Conservation (phyloP, 2,113 vertebrate species). For the Rhynchomys soricoides region DNA sequence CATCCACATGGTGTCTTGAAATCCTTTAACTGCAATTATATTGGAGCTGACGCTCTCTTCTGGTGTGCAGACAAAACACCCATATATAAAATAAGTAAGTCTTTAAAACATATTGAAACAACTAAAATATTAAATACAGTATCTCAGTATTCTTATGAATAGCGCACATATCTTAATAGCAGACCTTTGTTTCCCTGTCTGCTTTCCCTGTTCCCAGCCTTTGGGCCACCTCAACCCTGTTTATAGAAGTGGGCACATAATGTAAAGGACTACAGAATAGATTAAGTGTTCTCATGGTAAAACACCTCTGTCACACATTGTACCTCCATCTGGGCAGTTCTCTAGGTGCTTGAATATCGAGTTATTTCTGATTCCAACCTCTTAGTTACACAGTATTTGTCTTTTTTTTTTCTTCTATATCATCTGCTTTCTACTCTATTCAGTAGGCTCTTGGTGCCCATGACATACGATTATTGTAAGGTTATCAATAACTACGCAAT, state of each 20-base stretch:
- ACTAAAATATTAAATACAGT: slow-evolving; percentile 14
- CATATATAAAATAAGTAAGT: neutral
- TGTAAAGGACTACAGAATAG: accelerated
- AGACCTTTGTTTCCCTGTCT: neutral
- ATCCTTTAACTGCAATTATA: neutral
- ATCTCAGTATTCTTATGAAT: neutral
- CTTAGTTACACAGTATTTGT: slow-evolving; percentile 67
- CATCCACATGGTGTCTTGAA: neutral
- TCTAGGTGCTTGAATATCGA: slow-evolving; percentile 79
- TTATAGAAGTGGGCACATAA: neutral
- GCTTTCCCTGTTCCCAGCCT: neutral
- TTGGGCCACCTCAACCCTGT: slow-evolving; percentile 35
- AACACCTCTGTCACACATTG: slow-evolving; percentile 59
- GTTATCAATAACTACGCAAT: slow-evolving; percentile 71
- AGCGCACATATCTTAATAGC: neutral
- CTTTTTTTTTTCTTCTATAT: slow-evolving; percentile 53
- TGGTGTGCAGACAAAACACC: neutral
- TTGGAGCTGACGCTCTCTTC: neutral
- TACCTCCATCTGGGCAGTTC: slow-evolving; percentile 66
- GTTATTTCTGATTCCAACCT: slow-evolving; percentile 77
- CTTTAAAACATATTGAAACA: slow-evolving; percentile 1
- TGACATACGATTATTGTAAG: slow-evolving; percentile 72
- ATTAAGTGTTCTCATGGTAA: slow-evolving; percentile 58
- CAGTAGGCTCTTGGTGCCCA: slow-evolving; percentile 69
- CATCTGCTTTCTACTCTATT: slow-evolving; percentile 54